A percentile compares a stretch with the other conserved stretches of the same genome.
phyloP scores from a whole-genome alignment of 30 jellyfish, hydroid and myxozoan genomes.

The Sanderia malayensis region DNA sequence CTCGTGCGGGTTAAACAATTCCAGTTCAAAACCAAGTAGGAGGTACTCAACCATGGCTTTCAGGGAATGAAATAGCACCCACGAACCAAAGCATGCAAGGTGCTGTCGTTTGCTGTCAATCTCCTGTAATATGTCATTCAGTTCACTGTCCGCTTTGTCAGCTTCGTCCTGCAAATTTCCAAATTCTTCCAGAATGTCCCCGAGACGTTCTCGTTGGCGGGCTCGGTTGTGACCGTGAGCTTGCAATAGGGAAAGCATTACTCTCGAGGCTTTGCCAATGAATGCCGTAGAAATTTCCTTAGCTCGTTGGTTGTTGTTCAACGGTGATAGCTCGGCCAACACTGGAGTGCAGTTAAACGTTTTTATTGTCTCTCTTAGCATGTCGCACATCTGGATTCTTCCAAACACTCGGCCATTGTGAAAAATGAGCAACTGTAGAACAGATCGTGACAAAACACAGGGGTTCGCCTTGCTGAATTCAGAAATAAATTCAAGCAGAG shows the following conservation, averaged over 20 bases:
- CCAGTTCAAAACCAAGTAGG: conserved; percentile 87
- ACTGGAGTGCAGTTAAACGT: conserved; percentile 79
- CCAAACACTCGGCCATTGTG: conserved; percentile 80
- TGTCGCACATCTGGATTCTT: conserved; percentile 60
- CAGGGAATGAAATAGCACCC: conserved; percentile 88
- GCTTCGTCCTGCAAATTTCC: conserved; percentile 93
- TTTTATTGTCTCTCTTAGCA: conserved; percentile 75
- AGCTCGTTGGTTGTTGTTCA: conserved; percentile 62
- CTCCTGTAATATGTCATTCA: conserved; percentile 57
- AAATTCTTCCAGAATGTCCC: conserved; percentile 67
- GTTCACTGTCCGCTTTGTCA: conserved; percentile 86
- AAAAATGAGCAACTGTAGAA: conserved; percentile 70
- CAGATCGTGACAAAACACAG: conserved; percentile 87
- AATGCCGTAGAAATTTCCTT: conserved; percentile 62
- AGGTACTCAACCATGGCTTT: conserved; percentile 75
- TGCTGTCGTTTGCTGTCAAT: conserved; percentile 89
- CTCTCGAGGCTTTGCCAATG: conserved; percentile 54
- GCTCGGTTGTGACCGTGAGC: conserved; percentile 96
- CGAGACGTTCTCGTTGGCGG: conserved; percentile 87
- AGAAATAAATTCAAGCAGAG: conserved; percentile 47
- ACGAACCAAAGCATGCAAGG: conserved; percentile 91
- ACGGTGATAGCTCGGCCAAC: conserved; percentile 87
- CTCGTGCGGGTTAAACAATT: conserved; percentile 87
- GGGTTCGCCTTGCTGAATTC: conserved; percentile 75
- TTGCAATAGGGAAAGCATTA: conserved; percentile 60